phyloP scores from a whole-genome alignment of 2,797 vertebrate genomes.

The Gallinago stenura region DNA sequence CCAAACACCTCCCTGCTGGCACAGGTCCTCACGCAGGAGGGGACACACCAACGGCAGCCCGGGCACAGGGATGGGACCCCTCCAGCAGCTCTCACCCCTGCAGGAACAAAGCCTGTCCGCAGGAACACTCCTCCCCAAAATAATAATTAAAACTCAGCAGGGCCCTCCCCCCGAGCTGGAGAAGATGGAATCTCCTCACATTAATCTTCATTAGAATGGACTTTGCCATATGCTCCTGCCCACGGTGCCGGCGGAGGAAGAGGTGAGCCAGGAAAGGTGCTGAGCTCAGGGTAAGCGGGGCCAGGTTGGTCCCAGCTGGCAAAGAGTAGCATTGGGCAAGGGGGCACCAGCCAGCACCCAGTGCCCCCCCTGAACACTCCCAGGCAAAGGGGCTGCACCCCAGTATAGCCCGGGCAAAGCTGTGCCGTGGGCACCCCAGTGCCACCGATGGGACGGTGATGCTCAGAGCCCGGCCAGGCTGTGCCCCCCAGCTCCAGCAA shows the following conservation, averaged over 20 bases:
- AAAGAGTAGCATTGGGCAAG: background rate
- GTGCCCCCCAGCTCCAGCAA: no score
- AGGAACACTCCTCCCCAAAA: background rate
- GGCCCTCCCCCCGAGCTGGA: background rate
- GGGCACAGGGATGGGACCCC: background rate
- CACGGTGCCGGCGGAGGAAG: background rate
- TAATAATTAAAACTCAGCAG: background rate
- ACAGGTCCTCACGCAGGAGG: fast-evolving
- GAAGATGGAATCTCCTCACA: background rate
- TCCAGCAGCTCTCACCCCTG: background rate
- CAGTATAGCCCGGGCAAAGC: background rate
- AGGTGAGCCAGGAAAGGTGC: constrained; percentile 51
- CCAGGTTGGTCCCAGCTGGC: background rate
- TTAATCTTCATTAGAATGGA: constrained; percentile 57
- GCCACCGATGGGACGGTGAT: fast-evolving
- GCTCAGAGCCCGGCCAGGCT: fast-evolving
- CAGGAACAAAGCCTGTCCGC: background rate
- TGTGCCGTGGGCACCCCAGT: fast-evolving
- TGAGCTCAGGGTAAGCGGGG: background rate
- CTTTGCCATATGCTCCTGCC: constrained; percentile 23
- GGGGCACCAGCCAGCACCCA: background rate
- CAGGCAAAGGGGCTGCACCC: fast-evolving
- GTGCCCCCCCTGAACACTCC: background rate
- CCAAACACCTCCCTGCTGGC: background rate
- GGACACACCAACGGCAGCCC: background rate